phyloP scores from a whole-genome alignment of 2,113 vertebrate genomes.

The Regulus satrapa region DNA sequence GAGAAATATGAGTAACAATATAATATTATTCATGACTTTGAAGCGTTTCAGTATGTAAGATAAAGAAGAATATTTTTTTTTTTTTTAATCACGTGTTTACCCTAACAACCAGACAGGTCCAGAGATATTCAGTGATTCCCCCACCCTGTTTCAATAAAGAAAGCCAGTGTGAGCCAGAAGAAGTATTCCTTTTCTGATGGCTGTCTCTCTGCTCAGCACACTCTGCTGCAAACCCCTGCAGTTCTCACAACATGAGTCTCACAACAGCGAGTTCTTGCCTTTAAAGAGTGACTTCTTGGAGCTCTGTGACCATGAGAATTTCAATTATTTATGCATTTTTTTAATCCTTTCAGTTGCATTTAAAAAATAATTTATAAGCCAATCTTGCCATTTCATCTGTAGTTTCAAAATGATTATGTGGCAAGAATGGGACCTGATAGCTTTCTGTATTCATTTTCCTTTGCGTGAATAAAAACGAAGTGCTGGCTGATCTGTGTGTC shows the following conservation, averaged over 20 bases:
- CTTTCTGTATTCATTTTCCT: not conserved
- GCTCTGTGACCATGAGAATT: not conserved
- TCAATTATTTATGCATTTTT: not conserved
- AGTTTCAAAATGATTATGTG: not conserved
- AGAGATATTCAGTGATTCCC: not conserved
- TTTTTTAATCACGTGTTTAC: not conserved
- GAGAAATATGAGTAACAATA: not conserved
- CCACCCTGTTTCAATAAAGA: not conserved
- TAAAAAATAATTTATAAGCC: not conserved
- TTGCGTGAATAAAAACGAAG: not conserved
- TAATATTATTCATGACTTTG: not conserved
- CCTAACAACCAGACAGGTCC: not conserved
- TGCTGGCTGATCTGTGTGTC: not conserved
- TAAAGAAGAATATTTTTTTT: not conserved
- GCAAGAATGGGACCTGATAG: not conserved
- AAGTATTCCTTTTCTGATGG: not conserved
- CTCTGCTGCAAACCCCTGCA: not conserved
- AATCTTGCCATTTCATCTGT: not conserved
- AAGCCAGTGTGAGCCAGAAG: not conserved
- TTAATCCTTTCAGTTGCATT: not conserved
- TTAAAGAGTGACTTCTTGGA: not conserved
- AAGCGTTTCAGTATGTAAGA: not conserved
- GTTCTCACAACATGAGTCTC: not conserved
- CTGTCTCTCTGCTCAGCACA: not conserved
- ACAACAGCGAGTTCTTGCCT: not conserved